These are phyloP conservation scores for Cephus nigrinus DNA, from an alignment of 2,888 invertebrate genomes.

Conservation along the genomic window DNA sequence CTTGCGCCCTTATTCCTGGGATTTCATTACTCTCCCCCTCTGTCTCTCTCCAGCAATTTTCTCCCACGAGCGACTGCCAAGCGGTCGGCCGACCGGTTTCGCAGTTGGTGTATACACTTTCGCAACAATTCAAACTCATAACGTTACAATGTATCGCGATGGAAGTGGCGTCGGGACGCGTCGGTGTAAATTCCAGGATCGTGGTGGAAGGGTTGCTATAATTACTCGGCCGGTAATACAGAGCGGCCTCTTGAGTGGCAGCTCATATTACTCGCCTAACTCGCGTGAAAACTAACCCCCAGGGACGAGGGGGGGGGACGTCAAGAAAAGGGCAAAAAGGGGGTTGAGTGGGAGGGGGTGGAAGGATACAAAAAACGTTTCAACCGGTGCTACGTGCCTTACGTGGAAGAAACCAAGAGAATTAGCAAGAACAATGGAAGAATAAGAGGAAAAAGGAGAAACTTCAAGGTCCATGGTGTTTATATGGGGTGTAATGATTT, in stretches of 20 bases:
- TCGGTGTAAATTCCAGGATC: slow-evolving; percentile 24
- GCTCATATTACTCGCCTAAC: slow-evolving; percentile 62
- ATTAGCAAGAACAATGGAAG: too few relatives aligned
- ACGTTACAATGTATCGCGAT: slow-evolving; percentile 45
- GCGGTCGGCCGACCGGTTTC: slow-evolving; percentile 17
- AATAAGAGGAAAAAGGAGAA: too few relatives aligned
- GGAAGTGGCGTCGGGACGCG: slow-evolving; percentile 27
- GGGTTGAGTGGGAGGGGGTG: slow-evolving; percentile 17
- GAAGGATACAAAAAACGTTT: slow-evolving; percentile 3
- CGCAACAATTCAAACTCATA: slow-evolving; percentile 51
- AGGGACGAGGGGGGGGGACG: slow-evolving; percentile 35
- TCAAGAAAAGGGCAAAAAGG: slow-evolving; percentile 16
- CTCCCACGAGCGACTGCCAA: slow-evolving; percentile 28
- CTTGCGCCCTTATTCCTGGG: too few relatives aligned
- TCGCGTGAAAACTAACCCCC: slow-evolving; percentile 61
- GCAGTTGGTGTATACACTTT: slow-evolving; percentile 4
- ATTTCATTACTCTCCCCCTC: slow-evolving; percentile 6
- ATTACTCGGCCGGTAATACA: slow-evolving; percentile 60
- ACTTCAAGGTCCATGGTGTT: not conserved
- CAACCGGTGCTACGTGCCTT: too few relatives aligned
- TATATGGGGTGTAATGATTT: too few relatives aligned
- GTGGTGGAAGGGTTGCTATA: slow-evolving; percentile 47
- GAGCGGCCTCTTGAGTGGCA: slow-evolving; percentile 60
- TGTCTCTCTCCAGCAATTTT: slow-evolving; percentile 18
- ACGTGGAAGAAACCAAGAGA: too few relatives aligned